Base-by-base conservation (phyloP, 53 echinoderm and acorn worm species). In the Paelopatides confundens region DNA sequence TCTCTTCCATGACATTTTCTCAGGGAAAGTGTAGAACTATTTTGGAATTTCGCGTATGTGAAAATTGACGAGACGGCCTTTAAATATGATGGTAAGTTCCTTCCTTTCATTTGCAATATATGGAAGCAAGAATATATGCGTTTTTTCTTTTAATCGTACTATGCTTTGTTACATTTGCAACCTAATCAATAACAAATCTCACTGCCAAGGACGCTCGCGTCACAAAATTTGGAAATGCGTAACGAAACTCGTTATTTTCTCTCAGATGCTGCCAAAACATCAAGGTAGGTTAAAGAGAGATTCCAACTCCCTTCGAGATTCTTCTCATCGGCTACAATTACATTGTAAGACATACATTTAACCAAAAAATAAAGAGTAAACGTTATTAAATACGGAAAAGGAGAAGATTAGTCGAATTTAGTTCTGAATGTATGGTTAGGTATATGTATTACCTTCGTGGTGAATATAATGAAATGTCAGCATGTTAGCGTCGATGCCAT, bases 181-280 rank as follows among this genome's bases (percentile, higher is more conserved):
- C 58, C 58, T 54, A 54, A 54, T 54, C 58, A 54, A 54, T 54
- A 54, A 54, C 58, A 54, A 54, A 54, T 54, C 58, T 54, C 58
- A 54, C 58, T 54, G 58, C 58, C 58, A 54, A 54, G 58, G 58
- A 54, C 58, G 18, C 58, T 23, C 21, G 58, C 58, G 58, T 54
- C 58, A 54, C 21, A 54, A 54, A 54, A 54, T 54, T 15, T 54
- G 14, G 18, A 15, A 54, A 54, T 54, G 58, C 58, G 58, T 54
- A 54, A 54, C 58, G 18, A 54, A 54, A 54, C 58, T 54, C 58
- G 58, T 54, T 54, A 54, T 54, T 54, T 54, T 54, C 58, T 54
- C 58, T 54, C 58, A 21, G 58, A 54, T 17, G 58, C 58, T 54
- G 58, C 58, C 58, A 54, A 23, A 54, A 54, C 58, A 54, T 54